Base-by-base conservation (phyloP, 2,113 vertebrate species). In the Phycodurus eques region DNA sequence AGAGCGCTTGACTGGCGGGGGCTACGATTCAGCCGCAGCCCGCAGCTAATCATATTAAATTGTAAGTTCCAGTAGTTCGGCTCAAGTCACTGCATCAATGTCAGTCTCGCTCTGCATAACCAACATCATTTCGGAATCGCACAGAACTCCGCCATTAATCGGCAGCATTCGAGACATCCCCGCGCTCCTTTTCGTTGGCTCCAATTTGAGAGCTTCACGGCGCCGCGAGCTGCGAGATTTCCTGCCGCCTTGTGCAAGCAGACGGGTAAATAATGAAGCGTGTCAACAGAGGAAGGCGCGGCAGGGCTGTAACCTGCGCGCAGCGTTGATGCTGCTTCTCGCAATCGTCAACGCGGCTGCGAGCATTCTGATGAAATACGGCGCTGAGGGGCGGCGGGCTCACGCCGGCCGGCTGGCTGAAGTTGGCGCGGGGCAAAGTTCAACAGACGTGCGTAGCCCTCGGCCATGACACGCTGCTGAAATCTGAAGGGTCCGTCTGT, bases 241-340 rank as follows among this genome's bases (percentile, higher is more conserved):
- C 76, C 81, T 76, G 80, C 74, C 65, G 53, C 78, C 66, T 78
- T 75, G 71, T 47, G 57, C 79, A 85, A 86, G 79, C 87, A 82
- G 81, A 85, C 85, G 79, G 59, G 79, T 82, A 81, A 81, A 86
- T 85, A 88, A 80, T 87, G 80, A 87, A 85, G 71, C 67, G 64
- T 71, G 77, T 82, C 88, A 79, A 82, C 80, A 84, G 67, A 80
- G 79, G 69, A 49, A 43, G 20, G 81, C 84, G 80, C 74, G 56
- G 65, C 68, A 61, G 67, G 79, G 71, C 74, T 73, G 53, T 73
- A 82, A 83, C 75, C 74, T 62, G 65, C 46, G 42, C 53, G 59
- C 74, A 31, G 71, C 67, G 80, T 77, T 75, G 73, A 78, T 60
- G 51, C 43, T 31, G 68, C 61, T 79, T 84, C 85, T 83, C 74